Evolutionary conservation across 2,888 invertebrate species (phyloP).

Genomic region (Branchipolynoe longqiensis): DNA sequence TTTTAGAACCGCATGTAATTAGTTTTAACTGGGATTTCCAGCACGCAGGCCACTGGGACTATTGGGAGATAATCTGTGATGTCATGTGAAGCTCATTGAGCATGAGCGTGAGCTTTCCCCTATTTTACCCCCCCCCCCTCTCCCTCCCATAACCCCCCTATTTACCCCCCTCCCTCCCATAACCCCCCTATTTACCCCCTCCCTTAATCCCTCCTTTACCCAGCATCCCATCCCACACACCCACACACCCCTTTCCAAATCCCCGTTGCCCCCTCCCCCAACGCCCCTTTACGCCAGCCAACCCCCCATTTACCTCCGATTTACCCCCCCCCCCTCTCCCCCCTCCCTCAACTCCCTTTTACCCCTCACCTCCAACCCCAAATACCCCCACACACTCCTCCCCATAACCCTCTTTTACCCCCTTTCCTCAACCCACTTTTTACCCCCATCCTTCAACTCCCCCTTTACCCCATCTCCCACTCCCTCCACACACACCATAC

Average conservation of each 20-base stretch:
- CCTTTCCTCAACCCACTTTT: neutral
- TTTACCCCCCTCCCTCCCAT: neutral
- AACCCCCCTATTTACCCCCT: neutral
- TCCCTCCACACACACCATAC: too few species aligned
- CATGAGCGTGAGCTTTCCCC: too few species aligned
- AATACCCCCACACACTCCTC: neutral
- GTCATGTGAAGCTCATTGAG: slow-evolving; percentile 5
- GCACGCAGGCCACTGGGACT: slow-evolving; percentile 26
- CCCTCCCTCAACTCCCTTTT: neutral
- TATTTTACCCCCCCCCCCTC: too few species aligned
- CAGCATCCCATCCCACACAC: neutral
- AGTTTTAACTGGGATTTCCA: slow-evolving; percentile 52
- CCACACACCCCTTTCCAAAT: too few species aligned
- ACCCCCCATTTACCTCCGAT: neutral
- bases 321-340: neutral
- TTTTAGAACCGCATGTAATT: slow-evolving; percentile 15
- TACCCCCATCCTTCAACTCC: neutral
- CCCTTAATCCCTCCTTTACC: neutral
- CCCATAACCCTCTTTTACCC: neutral
- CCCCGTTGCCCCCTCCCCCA: too few species aligned
- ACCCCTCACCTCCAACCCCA: neutral
- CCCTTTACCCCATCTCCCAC: too few species aligned
- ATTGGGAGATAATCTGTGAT: slow-evolving; percentile 44
- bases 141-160: too few species aligned
- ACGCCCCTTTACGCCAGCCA: neutral